Evolutionary conservation across 2,113 vertebrate genomes (phyloP).

Genomic region (Gavia stellata): DNA sequence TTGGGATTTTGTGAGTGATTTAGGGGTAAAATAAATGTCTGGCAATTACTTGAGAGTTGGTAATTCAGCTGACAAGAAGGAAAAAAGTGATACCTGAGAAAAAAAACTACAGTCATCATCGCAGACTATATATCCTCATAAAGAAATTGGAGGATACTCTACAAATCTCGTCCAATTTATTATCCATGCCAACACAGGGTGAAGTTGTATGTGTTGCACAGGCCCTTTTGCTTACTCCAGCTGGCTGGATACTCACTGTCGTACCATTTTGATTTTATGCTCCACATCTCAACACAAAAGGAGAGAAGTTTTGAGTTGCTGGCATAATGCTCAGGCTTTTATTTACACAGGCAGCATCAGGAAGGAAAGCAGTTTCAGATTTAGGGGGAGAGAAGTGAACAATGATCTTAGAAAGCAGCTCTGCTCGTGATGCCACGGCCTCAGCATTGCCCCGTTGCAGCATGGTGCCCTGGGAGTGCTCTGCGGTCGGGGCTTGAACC

Average conservation of each 20-base stretch:
- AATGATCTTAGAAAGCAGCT: neutral
- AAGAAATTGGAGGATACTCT: neutral
- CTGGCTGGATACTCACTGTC: neutral
- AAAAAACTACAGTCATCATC: neutral
- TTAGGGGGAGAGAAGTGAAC: neutral
- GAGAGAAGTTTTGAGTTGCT: neutral
- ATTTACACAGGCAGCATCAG: neutral
- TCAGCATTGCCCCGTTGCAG: neutral
- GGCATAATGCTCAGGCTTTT: neutral
- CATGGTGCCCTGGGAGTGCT: fast-evolving
- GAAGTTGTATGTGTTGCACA: neutral
- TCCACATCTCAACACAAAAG: neutral
- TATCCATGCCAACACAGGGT: neutral
- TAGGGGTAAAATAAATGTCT: neutral
- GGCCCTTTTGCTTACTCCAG: neutral
- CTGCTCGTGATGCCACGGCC: neutral
- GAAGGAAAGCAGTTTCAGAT: neutral
- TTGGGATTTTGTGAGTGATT: neutral
- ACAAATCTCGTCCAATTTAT: neutral
- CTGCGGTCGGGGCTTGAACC: neutral
- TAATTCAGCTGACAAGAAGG: neutral
- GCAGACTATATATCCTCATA: neutral
- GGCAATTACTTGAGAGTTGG: neutral
- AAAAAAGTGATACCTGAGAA: neutral
- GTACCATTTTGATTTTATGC: neutral